phyloP scores from a whole-genome alignment of 2,113 vertebrate genomes.

The Edolisoma coerulescens region DNA sequence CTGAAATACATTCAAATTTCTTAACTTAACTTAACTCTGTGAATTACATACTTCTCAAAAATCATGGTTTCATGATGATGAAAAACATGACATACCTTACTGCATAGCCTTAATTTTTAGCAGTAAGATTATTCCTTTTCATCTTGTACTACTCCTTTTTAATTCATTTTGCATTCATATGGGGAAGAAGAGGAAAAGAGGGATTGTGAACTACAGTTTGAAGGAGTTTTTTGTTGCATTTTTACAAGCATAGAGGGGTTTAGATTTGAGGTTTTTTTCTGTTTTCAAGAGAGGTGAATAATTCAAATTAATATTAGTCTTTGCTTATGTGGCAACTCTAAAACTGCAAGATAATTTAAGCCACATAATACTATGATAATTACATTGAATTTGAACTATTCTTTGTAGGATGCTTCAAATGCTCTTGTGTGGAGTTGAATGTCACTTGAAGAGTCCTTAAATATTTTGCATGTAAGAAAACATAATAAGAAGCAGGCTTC shows the following conservation, averaged over 20 bases:
- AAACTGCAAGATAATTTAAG: constrained; percentile 14
- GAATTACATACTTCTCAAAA: not conserved
- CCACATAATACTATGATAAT: constrained; percentile 16
- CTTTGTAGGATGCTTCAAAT: constrained; percentile 31
- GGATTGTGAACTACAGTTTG: not conserved
- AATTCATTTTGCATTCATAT: not conserved
- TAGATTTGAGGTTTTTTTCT: not conserved
- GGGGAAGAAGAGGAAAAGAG: not conserved
- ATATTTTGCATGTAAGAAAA: constrained; percentile 47
- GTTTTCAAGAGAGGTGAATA: not conserved
- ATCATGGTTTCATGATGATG: not conserved
- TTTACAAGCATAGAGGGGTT: not conserved
- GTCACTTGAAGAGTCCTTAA: constrained; percentile 29
- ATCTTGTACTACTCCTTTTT: not conserved
- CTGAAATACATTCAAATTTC: not conserved
- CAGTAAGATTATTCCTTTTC: not conserved
- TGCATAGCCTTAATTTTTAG: not conserved
- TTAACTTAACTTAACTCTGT: not conserved
- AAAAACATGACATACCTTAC: not conserved
- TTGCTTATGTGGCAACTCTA: not conserved
- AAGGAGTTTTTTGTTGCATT: not conserved
- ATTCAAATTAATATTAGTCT: constrained; percentile 7
- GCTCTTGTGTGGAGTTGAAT: constrained; percentile 19
- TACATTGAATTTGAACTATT: constrained; percentile 23
- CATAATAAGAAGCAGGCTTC: constrained; percentile 35